These are phyloP conservation scores for Chaenodraco wilsoni DNA, from an alignment of 2,797 vertebrate genomes.

Conservation along the genomic window DNA sequence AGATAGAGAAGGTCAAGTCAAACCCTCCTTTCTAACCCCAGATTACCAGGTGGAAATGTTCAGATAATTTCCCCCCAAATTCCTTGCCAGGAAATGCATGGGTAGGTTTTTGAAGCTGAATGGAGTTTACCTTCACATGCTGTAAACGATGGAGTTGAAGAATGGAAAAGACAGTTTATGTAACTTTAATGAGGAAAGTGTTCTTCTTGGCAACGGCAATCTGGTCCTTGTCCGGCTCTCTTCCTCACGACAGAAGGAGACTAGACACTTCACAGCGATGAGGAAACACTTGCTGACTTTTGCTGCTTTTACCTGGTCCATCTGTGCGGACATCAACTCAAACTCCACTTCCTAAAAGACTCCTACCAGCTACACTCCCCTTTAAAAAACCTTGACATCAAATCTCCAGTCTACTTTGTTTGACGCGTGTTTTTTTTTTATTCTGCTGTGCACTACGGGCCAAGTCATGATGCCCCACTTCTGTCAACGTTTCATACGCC, in stretches of 20 bases:
- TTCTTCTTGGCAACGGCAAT: background rate
- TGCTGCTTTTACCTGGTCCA: slow-evolving; percentile 23
- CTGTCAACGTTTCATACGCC: slow-evolving; percentile 20
- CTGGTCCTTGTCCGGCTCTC: slow-evolving; percentile 2
- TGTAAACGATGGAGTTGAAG: slow-evolving; percentile 4
- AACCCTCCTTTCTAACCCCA: background rate
- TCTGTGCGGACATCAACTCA: slow-evolving; percentile 21
- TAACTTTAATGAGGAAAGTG: background rate
- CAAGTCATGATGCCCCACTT: slow-evolving; percentile 16
- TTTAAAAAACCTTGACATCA: slow-evolving; percentile 33
- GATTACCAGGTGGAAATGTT: background rate
- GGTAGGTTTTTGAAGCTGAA: background rate
- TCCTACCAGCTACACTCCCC: background rate
- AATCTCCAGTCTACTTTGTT: slow-evolving; percentile 20
- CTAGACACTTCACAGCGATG: slow-evolving; percentile 4
- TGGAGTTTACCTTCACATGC: background rate
- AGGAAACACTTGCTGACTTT: slow-evolving; percentile 35
- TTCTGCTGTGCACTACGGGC: slow-evolving; percentile 13
- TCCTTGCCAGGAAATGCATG: background rate
- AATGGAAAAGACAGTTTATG: background rate
- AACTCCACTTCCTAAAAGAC: slow-evolving; percentile 6
- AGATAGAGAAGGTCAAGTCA: background rate
- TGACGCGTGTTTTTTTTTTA: slow-evolving; percentile 14
- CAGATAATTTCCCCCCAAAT: background rate
- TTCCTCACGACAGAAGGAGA: background rate